phyloP scores from a whole-genome alignment of 2,113 vertebrate species.

The Petaurus breviceps region DNA sequence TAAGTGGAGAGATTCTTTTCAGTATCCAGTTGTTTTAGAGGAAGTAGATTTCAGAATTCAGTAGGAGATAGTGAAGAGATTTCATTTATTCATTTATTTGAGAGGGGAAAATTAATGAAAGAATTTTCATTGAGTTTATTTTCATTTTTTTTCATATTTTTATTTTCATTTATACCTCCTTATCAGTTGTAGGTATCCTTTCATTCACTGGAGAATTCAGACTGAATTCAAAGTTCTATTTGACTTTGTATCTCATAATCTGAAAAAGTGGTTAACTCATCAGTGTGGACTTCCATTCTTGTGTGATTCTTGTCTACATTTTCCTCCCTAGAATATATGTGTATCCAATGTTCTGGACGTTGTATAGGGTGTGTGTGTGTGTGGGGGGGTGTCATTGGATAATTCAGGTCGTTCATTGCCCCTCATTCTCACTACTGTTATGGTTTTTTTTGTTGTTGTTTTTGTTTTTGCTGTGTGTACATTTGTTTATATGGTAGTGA shows the following conservation, averaged over 20 bases:
- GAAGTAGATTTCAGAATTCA: neutral
- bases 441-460: too few relatives aligned
- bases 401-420: neutral
- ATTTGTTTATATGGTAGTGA: slow-evolving; percentile 18
- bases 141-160: too few relatives aligned
- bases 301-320: neutral
- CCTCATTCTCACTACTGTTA: neutral
- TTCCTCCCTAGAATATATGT: neutral
- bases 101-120: neutral
- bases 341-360: too few relatives aligned
- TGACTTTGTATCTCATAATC: neutral
- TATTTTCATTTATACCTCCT: too few relatives aligned
- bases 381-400: neutral
- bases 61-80: neutral
- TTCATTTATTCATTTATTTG: neutral
- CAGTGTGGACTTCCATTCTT: neutral
- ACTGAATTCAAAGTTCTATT: neutral
- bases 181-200: neutral
- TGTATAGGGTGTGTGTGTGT: too few relatives aligned
- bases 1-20: neutral
- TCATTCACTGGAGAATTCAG: slow-evolving; percentile 34
- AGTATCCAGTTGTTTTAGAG: neutral
- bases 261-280: neutral
- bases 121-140: neutral
- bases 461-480: too few relatives aligned